Base-by-base conservation (phyloP, 2,797 vertebrate genomes). In the Pygocentrus nattereri region DNA sequence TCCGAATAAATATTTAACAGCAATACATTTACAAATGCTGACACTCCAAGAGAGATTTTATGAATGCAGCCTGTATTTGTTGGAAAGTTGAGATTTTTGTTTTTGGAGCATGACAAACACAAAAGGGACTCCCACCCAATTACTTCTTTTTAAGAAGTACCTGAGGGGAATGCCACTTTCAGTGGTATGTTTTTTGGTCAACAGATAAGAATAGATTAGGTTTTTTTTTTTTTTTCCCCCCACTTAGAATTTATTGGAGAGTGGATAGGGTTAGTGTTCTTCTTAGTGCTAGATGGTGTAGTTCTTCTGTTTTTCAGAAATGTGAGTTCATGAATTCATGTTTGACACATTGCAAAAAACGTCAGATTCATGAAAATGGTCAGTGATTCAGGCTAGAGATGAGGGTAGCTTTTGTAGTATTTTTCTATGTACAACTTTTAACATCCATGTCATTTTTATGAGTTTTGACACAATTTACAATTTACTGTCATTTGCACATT, bases 141-240 rank as follows among this genome's bases (percentile, higher is more conserved):
- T 80, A 68, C 25, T 25, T 76, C 23, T 62, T 78, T n/a, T 23
- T 81, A 76, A 59, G 44, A 80, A 85, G 89, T 90, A 86, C 90
- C 88, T 91, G 84, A 74, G 76, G 79, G 56, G 86, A 81, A 64
- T 56, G 73, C 86, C 73, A 78, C 76, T 58, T 87, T 84, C 62
- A 62, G 78, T 79, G 79, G 81, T 71, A 49, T 25, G 69, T 8
- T 74, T 6, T 86, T 85, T 84, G 44, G 69, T 64, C 0, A 25
- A 18, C 16, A 80, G 15, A n/a, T 27, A 79, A 13, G 7, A 13
- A 13, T 34, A 77, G 67, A 44, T 64, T 78, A 31, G 30, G 71
- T 67, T 47, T 65, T 44, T 50, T 78, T n/a, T n/a, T n/a, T 21
- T 54, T 65, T 70, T 41, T 47, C n/a, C n/a, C n/a, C n/a, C n/a